Base-by-base conservation (phyloP, 2,888 invertebrate species). In the Seira sanloemensis region DNA sequence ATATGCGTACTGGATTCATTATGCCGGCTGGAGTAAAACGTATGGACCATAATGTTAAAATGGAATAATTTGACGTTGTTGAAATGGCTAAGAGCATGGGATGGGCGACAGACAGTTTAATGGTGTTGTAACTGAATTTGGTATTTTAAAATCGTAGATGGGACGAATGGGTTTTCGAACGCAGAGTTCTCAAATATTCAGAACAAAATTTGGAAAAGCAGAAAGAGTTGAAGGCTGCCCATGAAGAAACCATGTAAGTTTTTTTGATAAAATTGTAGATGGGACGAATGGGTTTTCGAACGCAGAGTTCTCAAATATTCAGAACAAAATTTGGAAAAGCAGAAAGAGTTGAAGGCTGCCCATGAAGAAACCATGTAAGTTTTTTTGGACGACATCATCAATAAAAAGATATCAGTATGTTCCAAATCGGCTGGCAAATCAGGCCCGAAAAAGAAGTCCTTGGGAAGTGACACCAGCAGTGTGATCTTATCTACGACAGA, bases 21-120 rank as follows among this genome's bases (percentile, higher is more conserved):
- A 98, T 91, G 97, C 97, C 88, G 98, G 98, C 0, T 98, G 98
- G 98, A 98, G 97, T 91, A 98, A 98, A 93, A 98, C 97, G 97
- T 98, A 93, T 92, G 93, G 58, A 19, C n/a, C n/a, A n/a, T n/a
- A n/a, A n/a, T n/a, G n/a, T n/a, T n/a, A n/a, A n/a, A n/a, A n/a
- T n/a, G n/a, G n/a, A n/a, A n/a, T n/a, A n/a, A n/a, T n/a, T n/a
- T n/a, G n/a, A n/a, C n/a, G n/a, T n/a, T n/a, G n/a, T n/a, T n/a
- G n/a, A n/a, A n/a, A n/a, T n/a, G n/a, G n/a, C n/a, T n/a, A n/a
- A 2, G 7, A 58, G 23, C 9, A 73, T 54, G 5, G 18, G 9
- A 46, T 9, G n/a, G 18, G 18, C 16, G 46, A 54, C 9, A 54
- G 75, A 7, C 12, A 37, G 37, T 12, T 37, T 37, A 37, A 37